A percentile compares a stretch with the other conserved stretches of the same genome.
Evolutionary conservation across 2,113 vertebrate genomes (phyloP).

Genomic region (Pseudonaja textilis): DNA sequence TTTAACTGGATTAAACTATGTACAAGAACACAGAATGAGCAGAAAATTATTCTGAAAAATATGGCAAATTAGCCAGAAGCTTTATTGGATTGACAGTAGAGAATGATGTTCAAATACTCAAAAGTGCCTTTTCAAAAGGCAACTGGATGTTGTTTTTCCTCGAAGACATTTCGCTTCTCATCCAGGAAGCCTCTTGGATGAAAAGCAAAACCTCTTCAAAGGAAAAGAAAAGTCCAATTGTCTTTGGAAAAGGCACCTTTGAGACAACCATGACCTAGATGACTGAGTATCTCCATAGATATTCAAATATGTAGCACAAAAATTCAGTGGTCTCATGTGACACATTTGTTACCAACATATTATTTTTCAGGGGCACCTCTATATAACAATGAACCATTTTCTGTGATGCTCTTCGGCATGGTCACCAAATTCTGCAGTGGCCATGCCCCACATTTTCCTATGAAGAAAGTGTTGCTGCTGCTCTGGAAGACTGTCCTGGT

Average conservation of each 20-base stretch:
- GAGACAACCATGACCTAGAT: no score
- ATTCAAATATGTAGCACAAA: neutral
- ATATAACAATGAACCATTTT: slow-evolving; percentile 93
- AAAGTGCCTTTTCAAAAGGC: no score
- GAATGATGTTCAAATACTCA: neutral
- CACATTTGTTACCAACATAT: neutral
- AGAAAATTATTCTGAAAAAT: neutral
- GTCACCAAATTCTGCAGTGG: slow-evolving; percentile 98
- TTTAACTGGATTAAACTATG: neutral
- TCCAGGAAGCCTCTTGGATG: no score
- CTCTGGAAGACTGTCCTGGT: slow-evolving; percentile 96
- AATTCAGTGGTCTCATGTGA: neutral
- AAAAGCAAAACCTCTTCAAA: no score
- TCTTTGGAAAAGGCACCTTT: no score
- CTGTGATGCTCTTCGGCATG: slow-evolving; percentile 96
- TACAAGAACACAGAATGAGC: accelerated
- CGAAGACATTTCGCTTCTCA: no score
- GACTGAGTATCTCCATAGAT: neutral
- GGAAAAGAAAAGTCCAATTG: no score
- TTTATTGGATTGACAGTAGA: neutral
- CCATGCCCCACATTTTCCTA: slow-evolving; percentile 94
- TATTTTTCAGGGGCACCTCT: slow-evolving; percentile 80
- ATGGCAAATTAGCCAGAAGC: neutral
- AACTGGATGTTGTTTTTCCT: no score
- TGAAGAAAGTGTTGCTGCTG: slow-evolving; percentile 94